Evolutionary conservation across 2,888 invertebrate species (phyloP).

Genomic region (Steinernema hermaphroditum): DNA sequence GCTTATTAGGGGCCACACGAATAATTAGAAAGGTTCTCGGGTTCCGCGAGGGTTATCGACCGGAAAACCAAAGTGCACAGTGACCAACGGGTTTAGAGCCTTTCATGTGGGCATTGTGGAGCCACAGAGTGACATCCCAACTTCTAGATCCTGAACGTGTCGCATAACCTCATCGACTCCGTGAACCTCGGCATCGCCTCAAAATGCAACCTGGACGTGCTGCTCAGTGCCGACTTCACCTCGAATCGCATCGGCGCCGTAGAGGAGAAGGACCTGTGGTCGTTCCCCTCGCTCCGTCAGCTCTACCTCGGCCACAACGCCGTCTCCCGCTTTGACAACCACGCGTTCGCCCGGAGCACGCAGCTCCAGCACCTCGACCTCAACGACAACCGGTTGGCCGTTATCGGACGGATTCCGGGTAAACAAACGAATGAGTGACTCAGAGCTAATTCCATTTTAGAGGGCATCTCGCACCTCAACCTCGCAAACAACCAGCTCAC

Average conservation of each 20-base stretch:
- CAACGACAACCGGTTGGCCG: slow-evolving; percentile 41
- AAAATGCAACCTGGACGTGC: slow-evolving; percentile 51
- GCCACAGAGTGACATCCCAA: too few relatives aligned
- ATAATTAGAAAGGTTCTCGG: slow-evolving; percentile 29
- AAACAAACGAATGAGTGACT: not conserved
- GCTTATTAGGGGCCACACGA: slow-evolving; percentile 30
- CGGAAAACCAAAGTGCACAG: not conserved
- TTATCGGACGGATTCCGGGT: not conserved
- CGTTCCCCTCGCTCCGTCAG: slow-evolving; percentile 47
- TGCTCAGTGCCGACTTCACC: slow-evolving; percentile 61
- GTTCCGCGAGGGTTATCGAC: slow-evolving; percentile 22
- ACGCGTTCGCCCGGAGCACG: slow-evolving; percentile 39
- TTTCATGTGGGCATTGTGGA: too few relatives aligned
- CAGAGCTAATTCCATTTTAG: slow-evolving; percentile 34
- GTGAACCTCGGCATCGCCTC: slow-evolving; percentile 38
- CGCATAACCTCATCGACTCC: slow-evolving; percentile 46
- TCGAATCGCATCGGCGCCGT: slow-evolving; percentile 50
- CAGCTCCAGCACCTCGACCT: slow-evolving; percentile 56
- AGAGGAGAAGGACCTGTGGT: slow-evolving; percentile 40
- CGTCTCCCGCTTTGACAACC: slow-evolving; percentile 40
- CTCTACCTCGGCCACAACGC: slow-evolving; percentile 48
- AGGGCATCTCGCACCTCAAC: slow-evolving; percentile 54
- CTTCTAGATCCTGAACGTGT: slow-evolving; percentile 59
- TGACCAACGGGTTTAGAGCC: too few relatives aligned
- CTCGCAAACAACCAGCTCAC: slow-evolving; percentile 51